Base-by-base conservation (phyloP, 2,113 vertebrate genomes). In the Caranx ignobilis region DNA sequence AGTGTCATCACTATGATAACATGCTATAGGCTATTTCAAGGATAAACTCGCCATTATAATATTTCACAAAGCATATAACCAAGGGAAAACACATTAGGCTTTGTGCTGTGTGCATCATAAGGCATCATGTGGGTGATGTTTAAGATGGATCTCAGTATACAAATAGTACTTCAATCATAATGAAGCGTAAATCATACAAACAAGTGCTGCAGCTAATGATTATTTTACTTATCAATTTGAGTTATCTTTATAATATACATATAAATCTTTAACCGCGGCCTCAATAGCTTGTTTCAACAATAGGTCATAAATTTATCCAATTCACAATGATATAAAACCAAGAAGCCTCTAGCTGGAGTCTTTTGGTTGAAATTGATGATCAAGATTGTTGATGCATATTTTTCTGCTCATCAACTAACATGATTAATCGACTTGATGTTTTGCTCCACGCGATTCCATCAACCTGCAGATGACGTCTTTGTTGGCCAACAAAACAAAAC, bases 1-100 rank as follows among this genome's bases (percentile, higher is more conserved):
- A 64, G 84, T 87, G 87, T 90, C 91, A 89, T 94, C 88, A 91
- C 82, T 85, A 93, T 91, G 90, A 90, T 92, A 90, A 93, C 90
- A 83, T 60, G 83, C 89, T 74, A 86, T 84, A 62, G 91, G 90
- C 90, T 77, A 90, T 91, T 90, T 92, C 89, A 90, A 93, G 91
- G 91, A 92, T 93, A 91, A 91, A 93, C 65, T 68, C 7, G 19
- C 87, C 86, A 89, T 92, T 92, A 93, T 79, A 89, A 93, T 93
- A 91, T 82, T 79, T 93, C 91, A 92, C 80, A 64, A 77, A 76
- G 79, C 81, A 75, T 77, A 72, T 81, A 91, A 79, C 79, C 71
- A 86, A 89, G 83, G 81, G 61, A 89, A 92, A 91, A 89, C 87
- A 86, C 82, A 92, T 93, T 83, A 88, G 77, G 78, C 52, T 76